These are phyloP conservation scores for Ciconia maguari DNA, from an alignment of 2,113 vertebrate species.

Conservation along the genomic window DNA sequence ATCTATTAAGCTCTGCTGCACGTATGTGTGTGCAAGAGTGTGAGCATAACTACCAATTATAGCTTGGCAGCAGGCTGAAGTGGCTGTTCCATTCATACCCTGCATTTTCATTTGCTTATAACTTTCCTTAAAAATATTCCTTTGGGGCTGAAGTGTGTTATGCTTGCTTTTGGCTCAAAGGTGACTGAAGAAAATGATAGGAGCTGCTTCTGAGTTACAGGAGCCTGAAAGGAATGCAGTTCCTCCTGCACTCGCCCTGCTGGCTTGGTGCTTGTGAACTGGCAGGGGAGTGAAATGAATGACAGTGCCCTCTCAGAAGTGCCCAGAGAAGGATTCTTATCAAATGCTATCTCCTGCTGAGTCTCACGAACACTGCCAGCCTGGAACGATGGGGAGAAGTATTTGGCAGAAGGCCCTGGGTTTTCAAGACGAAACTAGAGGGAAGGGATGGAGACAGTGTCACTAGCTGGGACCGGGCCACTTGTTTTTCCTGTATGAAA, in stretches of 20 bases:
- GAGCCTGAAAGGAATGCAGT: slow-evolving; percentile 21
- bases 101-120: not conserved
- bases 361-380: not conserved
- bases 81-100: not conserved
- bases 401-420: not conserved
- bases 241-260: not conserved
- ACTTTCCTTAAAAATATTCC: slow-evolving; percentile 30
- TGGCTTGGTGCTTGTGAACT: slow-evolving; percentile 15
- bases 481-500: not conserved
- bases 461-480: not conserved
- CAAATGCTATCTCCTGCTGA: slow-evolving; percentile 28
- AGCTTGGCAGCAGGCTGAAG: slow-evolving; percentile 2
- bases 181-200: slow-evolving; percentile 8
- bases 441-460: not conserved
- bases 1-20: slow-evolving; percentile 48
- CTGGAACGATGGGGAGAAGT: not conserved
- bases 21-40: slow-evolving; percentile 10
- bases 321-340: slow-evolving; percentile 46
- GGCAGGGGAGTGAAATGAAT: slow-evolving; percentile 19
- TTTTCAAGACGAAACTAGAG: not conserved
- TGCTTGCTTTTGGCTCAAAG: slow-evolving; percentile 4
- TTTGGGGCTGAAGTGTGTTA: not conserved
- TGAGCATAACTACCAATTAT: slow-evolving; percentile 14
- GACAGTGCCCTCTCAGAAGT: slow-evolving; percentile 10
- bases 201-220: not conserved